Base-by-base conservation (phyloP, 2,888 invertebrate genomes). In the Agrilus mali region DNA sequence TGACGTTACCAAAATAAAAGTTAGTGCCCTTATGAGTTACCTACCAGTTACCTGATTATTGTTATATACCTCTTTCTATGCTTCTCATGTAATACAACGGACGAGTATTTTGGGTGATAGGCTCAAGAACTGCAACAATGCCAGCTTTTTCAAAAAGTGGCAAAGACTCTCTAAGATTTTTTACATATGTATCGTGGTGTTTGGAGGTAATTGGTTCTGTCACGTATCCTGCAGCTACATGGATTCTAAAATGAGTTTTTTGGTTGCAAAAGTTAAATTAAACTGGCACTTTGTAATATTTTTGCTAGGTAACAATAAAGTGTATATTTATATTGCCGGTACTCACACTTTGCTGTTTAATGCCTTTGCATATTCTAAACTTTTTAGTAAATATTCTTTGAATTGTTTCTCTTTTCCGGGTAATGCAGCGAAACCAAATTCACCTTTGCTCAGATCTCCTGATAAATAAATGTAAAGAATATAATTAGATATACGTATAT, bases 91-190 rank as follows among this genome's bases (percentile, higher is more conserved):
- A 92, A 65, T 96, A 96, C 47, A 80, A 76, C 22, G 93, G 89
- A 15, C 88, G 78, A 0, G 88, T 82, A 57, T 84, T 79, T 49
- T 75, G 75, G 67, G 90, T 93, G 36, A 96, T 90, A 1, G 95
- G 94, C 65, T 96, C 96, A 57, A 96, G 92, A 3, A 95, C 66
- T 20, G 86, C 92, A 16, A 83, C 52, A 20, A 95, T 77, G 46
- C 78, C 75, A 56, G 82, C 82, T 51, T 72, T 63, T 58, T 78
- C 73, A 44, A 95, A 69, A 41, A 78, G 60, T 31, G 72, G 67
- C 2, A 78, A 77, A n/a, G 92, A 89, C 63, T 77, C 78, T 55
- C 70, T 75, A 42, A 96, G 68, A 69, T 95, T 96, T 8, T 73
- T 73, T 49, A 82, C 74, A 60, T 85, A 92, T 0, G 76, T 76